Evolutionary conservation across 2,888 invertebrate species (phyloP).

Genomic region (Pollenia griseotomentosa): DNA sequence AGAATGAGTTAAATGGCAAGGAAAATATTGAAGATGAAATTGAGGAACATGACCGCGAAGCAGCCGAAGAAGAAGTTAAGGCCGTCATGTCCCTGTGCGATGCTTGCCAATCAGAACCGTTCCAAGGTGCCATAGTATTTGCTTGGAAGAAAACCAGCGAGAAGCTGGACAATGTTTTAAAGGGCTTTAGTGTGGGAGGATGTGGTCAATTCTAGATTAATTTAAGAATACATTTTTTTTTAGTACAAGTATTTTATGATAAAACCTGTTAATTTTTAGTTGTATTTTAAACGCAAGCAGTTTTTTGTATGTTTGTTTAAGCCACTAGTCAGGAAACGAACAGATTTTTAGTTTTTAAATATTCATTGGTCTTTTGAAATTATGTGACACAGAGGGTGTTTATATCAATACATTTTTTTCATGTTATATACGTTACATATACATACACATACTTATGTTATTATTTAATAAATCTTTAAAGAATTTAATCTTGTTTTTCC

Average conservation of each 20-base stretch:
- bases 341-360: constrained; percentile 37
- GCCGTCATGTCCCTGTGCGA: constrained; percentile 92
- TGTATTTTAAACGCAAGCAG: constrained; percentile 17
- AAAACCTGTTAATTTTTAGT: constrained; percentile 19
- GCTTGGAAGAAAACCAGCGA: constrained; percentile 88
- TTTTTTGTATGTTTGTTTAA: constrained; percentile 50
- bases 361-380: constrained; percentile 16
- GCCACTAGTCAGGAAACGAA: constrained; percentile 74
- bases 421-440: constrained; percentile 12
- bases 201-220: constrained; percentile 82
- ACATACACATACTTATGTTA: constrained; percentile 39
- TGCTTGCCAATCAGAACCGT: constrained; percentile 91
- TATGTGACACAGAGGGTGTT: constrained; percentile 32
- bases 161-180: constrained; percentile 81
- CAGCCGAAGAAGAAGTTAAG: constrained; percentile 92
- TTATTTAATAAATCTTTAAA: constrained; percentile 62
- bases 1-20: constrained; percentile 85
- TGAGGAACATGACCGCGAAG: constrained; percentile 90
- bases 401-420: background rate
- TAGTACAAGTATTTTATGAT: constrained; percentile 54
- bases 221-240: constrained; percentile 12
- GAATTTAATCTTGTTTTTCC: background rate
- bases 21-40: constrained; percentile 83
- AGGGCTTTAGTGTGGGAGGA: constrained; percentile 82
- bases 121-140: constrained; percentile 91